A percentile compares a stretch with the other conserved stretches of the same genome.
Evolutionary conservation across 2,888 invertebrate species (phyloP).

Genomic region (Dynastes grantii): DNA sequence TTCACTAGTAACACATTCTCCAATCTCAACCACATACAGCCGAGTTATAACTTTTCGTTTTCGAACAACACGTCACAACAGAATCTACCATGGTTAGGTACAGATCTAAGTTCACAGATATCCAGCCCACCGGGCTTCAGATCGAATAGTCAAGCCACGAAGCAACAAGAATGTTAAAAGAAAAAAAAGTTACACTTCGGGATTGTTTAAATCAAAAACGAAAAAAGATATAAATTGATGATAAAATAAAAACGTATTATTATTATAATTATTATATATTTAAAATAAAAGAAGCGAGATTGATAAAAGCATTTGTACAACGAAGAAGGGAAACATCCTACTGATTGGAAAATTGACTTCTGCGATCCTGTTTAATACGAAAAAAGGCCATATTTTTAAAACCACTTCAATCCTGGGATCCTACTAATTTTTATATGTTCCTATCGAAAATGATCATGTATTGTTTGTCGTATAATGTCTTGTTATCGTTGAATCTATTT

Average conservation of each 20-base stretch:
- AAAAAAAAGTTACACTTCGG: slow-evolving; percentile 14
- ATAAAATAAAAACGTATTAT: slow-evolving; percentile 31
- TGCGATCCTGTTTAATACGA: neutral
- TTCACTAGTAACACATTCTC: slow-evolving; percentile 50
- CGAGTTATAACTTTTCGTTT: slow-evolving; percentile 56
- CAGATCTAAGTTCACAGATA: slow-evolving; percentile 67
- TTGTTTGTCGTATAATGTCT: too few relatives aligned
- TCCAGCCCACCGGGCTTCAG: slow-evolving; percentile 70
- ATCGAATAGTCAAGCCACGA: slow-evolving; percentile 64
- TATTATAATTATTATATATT: slow-evolving; percentile 31
- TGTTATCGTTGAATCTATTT: too few relatives aligned
- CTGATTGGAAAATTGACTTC: slow-evolving; percentile 1
- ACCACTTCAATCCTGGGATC: too few relatives aligned
- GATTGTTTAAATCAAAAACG: slow-evolving; percentile 35
- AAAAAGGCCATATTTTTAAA: too few relatives aligned
- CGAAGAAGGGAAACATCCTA: neutral
- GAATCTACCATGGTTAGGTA: slow-evolving; percentile 66
- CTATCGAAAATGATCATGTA: too few relatives aligned
- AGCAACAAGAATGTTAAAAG: slow-evolving; percentile 52
- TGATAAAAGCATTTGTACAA: slow-evolving; percentile 9
- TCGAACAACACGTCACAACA: slow-evolving; percentile 58
- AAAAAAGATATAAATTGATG: slow-evolving; percentile 31
- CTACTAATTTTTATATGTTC: too few relatives aligned
- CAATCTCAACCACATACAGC: slow-evolving; percentile 46
- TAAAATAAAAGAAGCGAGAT: slow-evolving; percentile 12